Conservation (phyloP, 2,113 vertebrate genomes). For the Trematomus loennbergii region DNA sequence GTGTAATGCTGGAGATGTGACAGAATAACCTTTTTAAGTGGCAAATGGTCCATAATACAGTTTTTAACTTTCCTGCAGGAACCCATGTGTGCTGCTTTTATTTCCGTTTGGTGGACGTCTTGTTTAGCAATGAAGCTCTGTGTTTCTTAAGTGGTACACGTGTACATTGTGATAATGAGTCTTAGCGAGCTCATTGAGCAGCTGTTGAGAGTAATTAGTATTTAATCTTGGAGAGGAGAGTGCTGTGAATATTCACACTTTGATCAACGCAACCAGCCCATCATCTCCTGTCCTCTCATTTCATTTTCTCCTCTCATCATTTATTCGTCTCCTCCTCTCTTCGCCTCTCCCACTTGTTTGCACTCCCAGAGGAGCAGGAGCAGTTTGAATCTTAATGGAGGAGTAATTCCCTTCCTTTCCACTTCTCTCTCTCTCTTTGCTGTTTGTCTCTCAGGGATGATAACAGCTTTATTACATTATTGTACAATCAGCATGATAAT, state of each 20-base stretch:
- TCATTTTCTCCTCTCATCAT: slow-evolving; percentile 54
- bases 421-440: background rate
- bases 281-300: slow-evolving; percentile 66
- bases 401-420: slow-evolving; percentile 36
- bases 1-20: slow-evolving; percentile 5
- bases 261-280: slow-evolving; percentile 70
- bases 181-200: slow-evolving; percentile 74
- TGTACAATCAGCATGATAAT: slow-evolving; percentile 28
- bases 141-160: slow-evolving; percentile 73
- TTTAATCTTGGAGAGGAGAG: slow-evolving; percentile 74
- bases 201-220: slow-evolving; percentile 80
- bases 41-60: slow-evolving; percentile 14
- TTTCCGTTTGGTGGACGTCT: slow-evolving; percentile 53
- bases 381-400: slow-evolving; percentile 62
- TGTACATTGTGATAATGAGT: slow-evolving; percentile 79
- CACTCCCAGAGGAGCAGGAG: slow-evolving; percentile 51
- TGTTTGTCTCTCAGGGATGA: slow-evolving; percentile 30
- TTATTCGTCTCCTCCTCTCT: slow-evolving; percentile 50
- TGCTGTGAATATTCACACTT: slow-evolving; percentile 77
- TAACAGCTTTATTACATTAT: slow-evolving; percentile 46
- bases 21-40: background rate
- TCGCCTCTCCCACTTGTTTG: slow-evolving; percentile 47
- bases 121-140: slow-evolving; percentile 50
- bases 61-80: slow-evolving; percentile 39
- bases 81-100: slow-evolving; percentile 32